phyloP scores from a whole-genome alignment of 2,113 vertebrate genomes.

The Brachypodius melanocephalos region DNA sequence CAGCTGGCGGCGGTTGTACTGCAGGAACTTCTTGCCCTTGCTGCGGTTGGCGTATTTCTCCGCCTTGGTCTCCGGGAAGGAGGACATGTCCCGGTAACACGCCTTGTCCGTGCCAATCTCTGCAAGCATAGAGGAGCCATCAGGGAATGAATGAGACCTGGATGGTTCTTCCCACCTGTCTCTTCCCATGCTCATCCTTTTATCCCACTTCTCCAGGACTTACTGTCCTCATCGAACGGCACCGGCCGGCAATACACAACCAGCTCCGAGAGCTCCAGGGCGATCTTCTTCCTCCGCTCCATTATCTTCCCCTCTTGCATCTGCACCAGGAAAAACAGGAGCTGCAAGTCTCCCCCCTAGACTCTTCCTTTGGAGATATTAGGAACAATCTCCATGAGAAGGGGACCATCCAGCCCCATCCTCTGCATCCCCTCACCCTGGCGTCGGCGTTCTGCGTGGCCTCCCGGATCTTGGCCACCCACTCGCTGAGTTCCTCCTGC shows the following conservation, averaged over 20 bases:
- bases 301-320: constrained; percentile 98
- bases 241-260: constrained; percentile 97
- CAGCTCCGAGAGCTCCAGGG: constrained; percentile 92
- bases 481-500: constrained; percentile 91
- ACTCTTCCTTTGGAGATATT: not conserved
- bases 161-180: not conserved
- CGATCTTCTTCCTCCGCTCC: constrained; percentile 98
- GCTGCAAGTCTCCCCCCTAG: not conserved
- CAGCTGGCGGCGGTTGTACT: constrained; percentile 96
- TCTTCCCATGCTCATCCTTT: not conserved
- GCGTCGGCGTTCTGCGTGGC: constrained; percentile 92
- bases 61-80: constrained; percentile 97
- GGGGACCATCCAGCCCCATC: not conserved
- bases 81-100: constrained; percentile 97
- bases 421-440: constrained; percentile 76
- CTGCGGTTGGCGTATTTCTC: constrained; percentile 96
- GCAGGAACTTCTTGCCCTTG: constrained; percentile 96
- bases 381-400: not conserved
- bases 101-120: constrained; percentile 95
- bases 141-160: not conserved
- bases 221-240: constrained; percentile 97
- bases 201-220: constrained; percentile 40
- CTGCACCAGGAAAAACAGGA: constrained; percentile 57
- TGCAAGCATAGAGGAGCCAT: constrained; percentile 34
- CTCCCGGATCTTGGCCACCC: constrained; percentile 93